Evolutionary conservation across 2,888 invertebrate genomes (phyloP), one percentile per base, ranked within the genome.

Genomic region (Yponomeuta evonymella): DNA sequence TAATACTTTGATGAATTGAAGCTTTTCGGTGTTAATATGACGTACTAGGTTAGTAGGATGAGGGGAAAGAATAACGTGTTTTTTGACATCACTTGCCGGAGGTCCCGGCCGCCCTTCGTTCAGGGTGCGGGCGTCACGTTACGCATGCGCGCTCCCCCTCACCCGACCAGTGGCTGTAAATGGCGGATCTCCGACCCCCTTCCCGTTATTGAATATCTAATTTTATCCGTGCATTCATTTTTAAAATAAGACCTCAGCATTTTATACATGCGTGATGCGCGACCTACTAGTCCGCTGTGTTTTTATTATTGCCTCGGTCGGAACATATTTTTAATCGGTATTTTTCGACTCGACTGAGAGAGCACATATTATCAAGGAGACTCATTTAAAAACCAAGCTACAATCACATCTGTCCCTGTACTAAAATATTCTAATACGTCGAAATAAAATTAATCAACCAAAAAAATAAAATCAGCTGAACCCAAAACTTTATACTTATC

Each of bases 151-250:
- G 81, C 71, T 80, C 86, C 90, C 90, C 90, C 89, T 86, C 84
- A 79, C 79, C 79, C 78, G 79, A 80, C 81, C 82, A 82, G 82
- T 85, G 82, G 84, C 82, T 84, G 85, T 91, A 91, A 86, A 92
- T 92, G 92, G 92, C 91, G 89, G 89, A 86, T 81, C 83, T 84
- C 82, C 86, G 81, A 85, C 87, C 90, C 87, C 89, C 88, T 89
- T 86, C 83, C 84, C 81, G 85, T 87, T 92, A 92, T 91, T 90
- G 91, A 91, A 90, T 91, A 90, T 90, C 90, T 90, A 91, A 91
- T 91, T 90, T 90, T 90, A 88, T 87, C 85, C 80, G 80, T 89
- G 86, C 88, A 90, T 87, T 85, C 85, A 83, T 85, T 84, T 84
- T 58, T 85, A 51, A 69, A 33, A 64, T 67, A 36, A n/a, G 48